Evolutionary conservation across 2,888 invertebrate species (phyloP), one percentile per base, ranked within the genome.

Genomic region (Dorcus parallelipipedus): DNA sequence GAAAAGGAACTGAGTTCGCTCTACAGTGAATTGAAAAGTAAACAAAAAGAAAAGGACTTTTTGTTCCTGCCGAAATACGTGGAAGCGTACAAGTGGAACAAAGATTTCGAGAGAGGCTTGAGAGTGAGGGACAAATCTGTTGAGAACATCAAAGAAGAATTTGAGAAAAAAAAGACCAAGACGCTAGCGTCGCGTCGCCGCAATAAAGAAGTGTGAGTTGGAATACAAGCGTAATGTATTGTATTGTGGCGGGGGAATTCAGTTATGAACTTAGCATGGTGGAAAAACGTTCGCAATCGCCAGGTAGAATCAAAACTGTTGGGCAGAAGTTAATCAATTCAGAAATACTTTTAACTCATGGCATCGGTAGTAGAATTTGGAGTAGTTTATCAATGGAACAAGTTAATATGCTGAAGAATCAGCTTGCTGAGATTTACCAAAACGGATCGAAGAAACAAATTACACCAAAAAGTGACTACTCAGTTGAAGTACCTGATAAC

Each of bases 61-160:
- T 79, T 94, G 10, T 95, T 91, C 78, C 85, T 87, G 49, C 87
- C 93, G 0, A 86, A 87, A 69, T 89, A 91, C 68, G 78, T 88
- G 0, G 87, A 88, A 56, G 86, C 86, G 49, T 83, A 86, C 48
- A 85, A 87, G 62, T 95, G 95, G 95, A 86, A 83, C 61, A 85
- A 85, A 38, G 86, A 88, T 55, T 81, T 81, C 26, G 94, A 94
- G 71, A 82, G 88, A 63, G 91, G 93, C 0, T 78, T 96, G 40
- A 83, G 89, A 69, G 85, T 87, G 41, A 93, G 91, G 74, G 92
- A 94, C 74, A 90, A 91, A 72, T 94, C 95, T 0, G 92, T 95
- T 0, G 91, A 92, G 75, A 91, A 95, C 76, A 83, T 95, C 8
- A 86, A 88, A 68, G 88, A 89, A 62, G 86, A 88, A 69, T 91